Conservation (phyloP, 2,113 vertebrate genomes). For the Willisornis vidua region DNA sequence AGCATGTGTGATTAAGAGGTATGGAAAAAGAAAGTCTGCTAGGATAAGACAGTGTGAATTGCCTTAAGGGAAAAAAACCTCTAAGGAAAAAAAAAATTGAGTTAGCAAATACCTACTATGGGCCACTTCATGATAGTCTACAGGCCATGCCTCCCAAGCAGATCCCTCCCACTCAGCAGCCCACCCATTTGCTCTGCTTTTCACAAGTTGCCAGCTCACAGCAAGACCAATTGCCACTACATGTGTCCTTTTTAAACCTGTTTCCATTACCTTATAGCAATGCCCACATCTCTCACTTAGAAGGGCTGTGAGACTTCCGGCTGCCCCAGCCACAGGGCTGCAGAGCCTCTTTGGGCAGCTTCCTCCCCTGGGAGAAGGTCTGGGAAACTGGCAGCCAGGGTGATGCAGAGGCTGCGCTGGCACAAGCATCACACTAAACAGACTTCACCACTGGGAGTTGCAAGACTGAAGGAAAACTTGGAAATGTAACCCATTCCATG, state of each 20-base stretch:
- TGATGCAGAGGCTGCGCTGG: neutral
- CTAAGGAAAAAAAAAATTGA: neutral
- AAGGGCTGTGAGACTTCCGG: rapidly evolving
- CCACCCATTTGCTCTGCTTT: neutral
- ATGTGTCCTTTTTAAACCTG: neutral
- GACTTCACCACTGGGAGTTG: neutral
- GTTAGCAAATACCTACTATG: neutral
- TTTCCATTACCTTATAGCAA: neutral
- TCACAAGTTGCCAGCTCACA: neutral
- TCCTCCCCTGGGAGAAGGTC: neutral
- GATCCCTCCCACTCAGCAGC: neutral
- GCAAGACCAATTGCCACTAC: neutral
- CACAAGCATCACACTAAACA: neutral
- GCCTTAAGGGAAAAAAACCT: neutral
- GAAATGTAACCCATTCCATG: rapidly evolving
- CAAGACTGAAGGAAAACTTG: neutral
- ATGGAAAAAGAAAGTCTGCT: neutral
- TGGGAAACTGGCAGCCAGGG: neutral
- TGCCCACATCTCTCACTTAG: rapidly evolving
- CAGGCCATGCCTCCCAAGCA: neutral
- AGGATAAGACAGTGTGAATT: neutral
- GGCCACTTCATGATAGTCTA: neutral
- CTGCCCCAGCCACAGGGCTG: rapidly evolving
- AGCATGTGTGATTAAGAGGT: neutral
- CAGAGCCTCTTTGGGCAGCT: neutral